Conservation (phyloP, 2,797 vertebrate genomes). For the Mormyrus proboscirostris region DNA sequence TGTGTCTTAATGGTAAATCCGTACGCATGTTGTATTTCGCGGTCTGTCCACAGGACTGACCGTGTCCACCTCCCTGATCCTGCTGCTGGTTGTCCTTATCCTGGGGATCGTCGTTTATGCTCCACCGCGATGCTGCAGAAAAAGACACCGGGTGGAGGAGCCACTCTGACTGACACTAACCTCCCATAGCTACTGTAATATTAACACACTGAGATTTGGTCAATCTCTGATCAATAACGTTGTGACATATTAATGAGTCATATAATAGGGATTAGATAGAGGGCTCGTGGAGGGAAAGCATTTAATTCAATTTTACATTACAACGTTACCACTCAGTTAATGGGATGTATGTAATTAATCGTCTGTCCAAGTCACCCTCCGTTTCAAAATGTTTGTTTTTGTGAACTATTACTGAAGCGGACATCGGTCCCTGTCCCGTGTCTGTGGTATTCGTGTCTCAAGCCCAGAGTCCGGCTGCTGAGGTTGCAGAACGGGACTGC, state of each 20-base stretch:
- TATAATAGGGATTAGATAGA: background rate
- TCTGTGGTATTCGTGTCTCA: background rate
- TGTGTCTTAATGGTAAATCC: background rate
- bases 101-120: slow-evolving; percentile 30
- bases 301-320: background rate
- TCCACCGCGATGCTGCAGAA: slow-evolving; percentile 23
- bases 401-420: background rate
- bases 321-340: background rate
- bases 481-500: background rate
- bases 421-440: background rate
- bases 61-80: slow-evolving; percentile 21
- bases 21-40: background rate
- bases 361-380: background rate
- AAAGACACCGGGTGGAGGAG: slow-evolving; percentile 17
- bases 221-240: background rate
- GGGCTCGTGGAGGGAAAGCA: background rate
- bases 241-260: background rate
- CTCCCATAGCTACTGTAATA: background rate
- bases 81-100: slow-evolving; percentile 19
- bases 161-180: slow-evolving; percentile 19
- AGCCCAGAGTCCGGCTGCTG: background rate
- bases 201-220: background rate
- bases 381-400: background rate
- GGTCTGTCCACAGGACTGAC: slow-evolving; percentile 24
- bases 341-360: background rate